These are phyloP conservation scores for Aculops lycopersici DNA, from an alignment of 1,140 invertebrate species.

Conservation along the genomic window DNA sequence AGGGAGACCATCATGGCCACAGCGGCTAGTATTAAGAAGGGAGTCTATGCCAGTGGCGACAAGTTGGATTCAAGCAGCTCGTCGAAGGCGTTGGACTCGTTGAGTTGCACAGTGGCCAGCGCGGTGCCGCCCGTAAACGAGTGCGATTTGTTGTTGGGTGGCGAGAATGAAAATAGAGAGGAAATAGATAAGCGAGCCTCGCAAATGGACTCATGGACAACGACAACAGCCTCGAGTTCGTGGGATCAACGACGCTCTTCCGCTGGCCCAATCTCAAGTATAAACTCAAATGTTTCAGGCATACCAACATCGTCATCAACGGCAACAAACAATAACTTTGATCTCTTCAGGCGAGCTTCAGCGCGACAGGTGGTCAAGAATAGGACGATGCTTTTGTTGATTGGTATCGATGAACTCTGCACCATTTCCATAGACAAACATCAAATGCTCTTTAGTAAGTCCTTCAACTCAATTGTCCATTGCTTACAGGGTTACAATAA, in stretches of 20 bases:
- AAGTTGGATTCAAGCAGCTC: not conserved
- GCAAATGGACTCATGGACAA: not conserved
- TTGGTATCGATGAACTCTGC: constrained; percentile 49
- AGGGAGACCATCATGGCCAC: not conserved
- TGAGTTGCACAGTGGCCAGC: not conserved
- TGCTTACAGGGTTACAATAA: constrained; percentile 49
- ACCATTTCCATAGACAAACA: constrained; percentile 71
- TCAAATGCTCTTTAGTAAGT: constrained; percentile 47
- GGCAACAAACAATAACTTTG: constrained; percentile 6
- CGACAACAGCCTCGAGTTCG: not conserved
- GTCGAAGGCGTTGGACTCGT: not conserved
- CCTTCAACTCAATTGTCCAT: constrained; percentile 50
- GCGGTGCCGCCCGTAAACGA: too few species aligned
- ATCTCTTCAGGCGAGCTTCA: constrained; percentile 3
- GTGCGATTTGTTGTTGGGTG: too few species aligned
- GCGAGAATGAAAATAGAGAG: too few species aligned
- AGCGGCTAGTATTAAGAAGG: not conserved
- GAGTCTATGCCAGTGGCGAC: not conserved
- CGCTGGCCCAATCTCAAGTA: not conserved
- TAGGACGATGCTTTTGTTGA: constrained; percentile 57
- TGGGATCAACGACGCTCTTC: not conserved
- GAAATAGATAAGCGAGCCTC: not conserved
- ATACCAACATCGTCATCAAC: not conserved
- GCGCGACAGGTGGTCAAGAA: constrained; percentile 28
- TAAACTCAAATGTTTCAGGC: not conserved